A percentile compares a stretch with the other conserved stretches of the same genome.
These are phyloP conservation scores for Sisyra nigra DNA, from an alignment of 2,888 invertebrate genomes.

Conservation along the genomic window DNA sequence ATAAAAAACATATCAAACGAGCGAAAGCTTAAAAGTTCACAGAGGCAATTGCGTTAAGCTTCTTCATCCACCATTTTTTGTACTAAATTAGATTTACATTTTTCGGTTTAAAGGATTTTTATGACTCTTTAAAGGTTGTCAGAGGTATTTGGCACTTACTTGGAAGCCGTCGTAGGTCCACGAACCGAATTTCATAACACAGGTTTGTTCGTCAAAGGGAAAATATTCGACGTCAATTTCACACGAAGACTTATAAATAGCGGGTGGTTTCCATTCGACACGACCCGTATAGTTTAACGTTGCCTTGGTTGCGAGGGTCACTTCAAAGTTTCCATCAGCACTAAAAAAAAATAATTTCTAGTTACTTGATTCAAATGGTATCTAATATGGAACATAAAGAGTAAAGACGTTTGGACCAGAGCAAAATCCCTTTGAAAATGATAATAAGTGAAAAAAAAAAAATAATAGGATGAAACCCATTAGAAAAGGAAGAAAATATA, in stretches of 20 bases:
- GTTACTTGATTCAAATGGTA: too few species aligned
- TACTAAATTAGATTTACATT: too few species aligned
- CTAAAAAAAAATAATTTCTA: conserved; percentile 26
- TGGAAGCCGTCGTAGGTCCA: conserved; percentile 79
- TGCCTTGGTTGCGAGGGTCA: conserved; percentile 67
- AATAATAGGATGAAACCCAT: too few species aligned
- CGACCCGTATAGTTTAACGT: conserved; percentile 65
- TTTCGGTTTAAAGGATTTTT: too few species aligned
- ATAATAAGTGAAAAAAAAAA: background rate
- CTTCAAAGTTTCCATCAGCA: conserved; percentile 75
- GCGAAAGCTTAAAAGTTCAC: too few species aligned
- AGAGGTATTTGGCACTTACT: conserved; percentile 27
- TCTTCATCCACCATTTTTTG: too few species aligned
- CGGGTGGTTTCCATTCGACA: conserved; percentile 84
- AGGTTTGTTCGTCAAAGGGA: conserved; percentile 75
- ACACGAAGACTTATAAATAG: conserved; percentile 81
- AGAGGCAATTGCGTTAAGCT: too few species aligned
- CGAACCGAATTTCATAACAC: conserved; percentile 73
- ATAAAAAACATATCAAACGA: too few species aligned
- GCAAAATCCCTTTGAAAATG: too few species aligned
- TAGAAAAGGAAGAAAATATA: too few species aligned
- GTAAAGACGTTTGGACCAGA: background rate
- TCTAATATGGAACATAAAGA: background rate
- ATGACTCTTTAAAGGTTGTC: too few species aligned
- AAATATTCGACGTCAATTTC: conserved; percentile 78